Conservation (phyloP, 2,888 invertebrate species). For the Branchellion lobata region DNA sequence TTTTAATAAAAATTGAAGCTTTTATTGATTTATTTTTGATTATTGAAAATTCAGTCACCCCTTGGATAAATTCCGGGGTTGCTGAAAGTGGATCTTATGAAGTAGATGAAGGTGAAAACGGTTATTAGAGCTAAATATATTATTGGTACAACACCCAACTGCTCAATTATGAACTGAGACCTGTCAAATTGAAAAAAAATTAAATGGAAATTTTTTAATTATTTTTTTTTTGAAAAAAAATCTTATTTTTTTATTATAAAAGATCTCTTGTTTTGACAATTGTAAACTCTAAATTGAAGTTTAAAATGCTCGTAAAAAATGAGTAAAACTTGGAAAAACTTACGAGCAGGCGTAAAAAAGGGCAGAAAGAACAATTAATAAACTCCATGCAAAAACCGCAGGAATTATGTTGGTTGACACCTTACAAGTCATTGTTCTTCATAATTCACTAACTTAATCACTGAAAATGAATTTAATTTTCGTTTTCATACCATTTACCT, state of each 20-base stretch:
- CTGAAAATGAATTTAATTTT: not conserved
- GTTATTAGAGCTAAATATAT: slow-evolving; percentile 90
- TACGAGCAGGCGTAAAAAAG: slow-evolving; percentile 46
- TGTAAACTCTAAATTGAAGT: not conserved
- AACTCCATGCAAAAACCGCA: slow-evolving; percentile 43
- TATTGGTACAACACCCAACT: slow-evolving; percentile 55
- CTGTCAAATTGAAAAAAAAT: too few species aligned
- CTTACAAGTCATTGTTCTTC: slow-evolving; percentile 16
- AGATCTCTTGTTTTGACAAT: not conserved
- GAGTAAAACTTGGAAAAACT: too few species aligned
- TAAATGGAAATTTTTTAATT: slow-evolving; percentile 27
- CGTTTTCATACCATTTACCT: not conserved
- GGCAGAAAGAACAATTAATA: slow-evolving; percentile 38
- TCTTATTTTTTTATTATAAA: not conserved
- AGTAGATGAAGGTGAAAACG: slow-evolving; percentile 95
- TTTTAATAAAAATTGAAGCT: not conserved
- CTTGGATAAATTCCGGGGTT: slow-evolving; percentile 97
- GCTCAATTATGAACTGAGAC: slow-evolving; percentile 54
- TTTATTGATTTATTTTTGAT: not conserved
- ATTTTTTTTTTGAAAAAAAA: too few species aligned
- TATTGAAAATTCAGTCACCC: slow-evolving; percentile 75
- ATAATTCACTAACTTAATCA: not conserved
- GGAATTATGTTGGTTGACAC: slow-evolving; percentile 39
- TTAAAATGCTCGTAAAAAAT: too few species aligned
- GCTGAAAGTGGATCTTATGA: slow-evolving; percentile 97